These are phyloP conservation scores for Mellilla xanthometata DNA, from an alignment of 2,888 invertebrate species.

Conservation along the genomic window DNA sequence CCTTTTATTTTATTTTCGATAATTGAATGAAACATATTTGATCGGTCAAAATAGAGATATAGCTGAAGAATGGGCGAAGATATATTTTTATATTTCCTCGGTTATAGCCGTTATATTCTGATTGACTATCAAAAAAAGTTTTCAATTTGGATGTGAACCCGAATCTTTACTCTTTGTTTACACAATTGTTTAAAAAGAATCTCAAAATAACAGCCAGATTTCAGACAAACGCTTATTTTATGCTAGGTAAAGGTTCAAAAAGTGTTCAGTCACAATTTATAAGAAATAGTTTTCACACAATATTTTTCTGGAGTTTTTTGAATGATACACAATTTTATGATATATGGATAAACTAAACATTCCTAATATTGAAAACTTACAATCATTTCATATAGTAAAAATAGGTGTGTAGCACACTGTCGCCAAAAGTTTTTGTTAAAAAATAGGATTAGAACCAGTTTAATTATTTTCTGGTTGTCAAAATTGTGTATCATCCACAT, in stretches of 20 bases:
- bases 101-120: background rate
- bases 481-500: no score
- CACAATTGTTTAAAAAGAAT: slow-evolving; percentile 47
- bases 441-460: no score
- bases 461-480: no score
- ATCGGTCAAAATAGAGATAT: background rate
- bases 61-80: background rate
- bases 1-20: no score
- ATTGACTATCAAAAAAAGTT: background rate
- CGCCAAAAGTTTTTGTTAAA: no score
- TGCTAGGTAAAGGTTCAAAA: slow-evolving; percentile 70
- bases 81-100: no score
- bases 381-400: no score
- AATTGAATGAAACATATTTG: no score
- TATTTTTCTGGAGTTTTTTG: background rate
- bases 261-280: slow-evolving; percentile 72
- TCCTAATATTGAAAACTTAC: no score
- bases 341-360: background rate
- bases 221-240: slow-evolving; percentile 56
- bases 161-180: slow-evolving; percentile 13
- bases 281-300: slow-evolving; percentile 54
- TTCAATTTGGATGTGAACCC: slow-evolving; percentile 17
- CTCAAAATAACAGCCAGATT: slow-evolving; percentile 66
- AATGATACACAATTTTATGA: no score
- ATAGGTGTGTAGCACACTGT: no score